phyloP scores from a whole-genome alignment of 1,140 invertebrate species.

The Plectrocnemia conspersa region DNA sequence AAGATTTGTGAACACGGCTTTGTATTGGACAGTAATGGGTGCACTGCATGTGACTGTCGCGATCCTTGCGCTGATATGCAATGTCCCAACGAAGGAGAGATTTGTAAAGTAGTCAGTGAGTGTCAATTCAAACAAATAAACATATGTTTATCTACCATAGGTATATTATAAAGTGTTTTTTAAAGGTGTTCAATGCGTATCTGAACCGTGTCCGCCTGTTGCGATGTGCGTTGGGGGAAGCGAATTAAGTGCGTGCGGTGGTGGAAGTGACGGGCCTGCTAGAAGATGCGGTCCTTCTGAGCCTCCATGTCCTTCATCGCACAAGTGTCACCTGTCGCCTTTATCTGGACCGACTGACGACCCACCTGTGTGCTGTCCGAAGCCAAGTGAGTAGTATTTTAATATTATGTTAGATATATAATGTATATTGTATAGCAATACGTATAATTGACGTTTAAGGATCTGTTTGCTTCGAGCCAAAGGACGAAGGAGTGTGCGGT shows the following conservation, averaged over 20 bases:
- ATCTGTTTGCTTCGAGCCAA: constrained; percentile 76
- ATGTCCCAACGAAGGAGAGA: constrained; percentile 67
- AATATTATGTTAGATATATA: constrained; percentile 11
- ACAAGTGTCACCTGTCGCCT: constrained; percentile 77
- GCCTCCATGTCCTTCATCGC: constrained; percentile 71
- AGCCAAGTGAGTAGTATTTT: constrained; percentile 57
- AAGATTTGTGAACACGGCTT: constrained; percentile 65
- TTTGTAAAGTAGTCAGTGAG: constrained; percentile 47
- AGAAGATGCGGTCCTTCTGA: constrained; percentile 69
- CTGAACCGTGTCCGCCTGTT: constrained; percentile 66
- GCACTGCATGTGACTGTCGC: constrained; percentile 69
- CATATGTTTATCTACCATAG: too few species aligned
- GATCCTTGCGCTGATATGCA: constrained; percentile 70
- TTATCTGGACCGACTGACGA: constrained; percentile 63
- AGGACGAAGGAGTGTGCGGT: constrained; percentile 57
- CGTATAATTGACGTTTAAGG: constrained; percentile 44
- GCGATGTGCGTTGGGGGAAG: constrained; percentile 62
- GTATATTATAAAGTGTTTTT: constrained; percentile 10
- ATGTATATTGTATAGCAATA: constrained; percentile 4
- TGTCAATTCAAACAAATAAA: too few species aligned
- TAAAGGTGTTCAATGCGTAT: constrained; percentile 35
- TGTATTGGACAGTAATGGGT: constrained; percentile 63
- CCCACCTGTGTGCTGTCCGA: constrained; percentile 70
- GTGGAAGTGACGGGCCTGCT: constrained; percentile 53
- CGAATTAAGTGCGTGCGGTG: constrained; percentile 55